Evolutionary conservation across 2,113 vertebrate species (phyloP), one percentile per base, ranked within the genome.

Genomic region (Galbula dea): DNA sequence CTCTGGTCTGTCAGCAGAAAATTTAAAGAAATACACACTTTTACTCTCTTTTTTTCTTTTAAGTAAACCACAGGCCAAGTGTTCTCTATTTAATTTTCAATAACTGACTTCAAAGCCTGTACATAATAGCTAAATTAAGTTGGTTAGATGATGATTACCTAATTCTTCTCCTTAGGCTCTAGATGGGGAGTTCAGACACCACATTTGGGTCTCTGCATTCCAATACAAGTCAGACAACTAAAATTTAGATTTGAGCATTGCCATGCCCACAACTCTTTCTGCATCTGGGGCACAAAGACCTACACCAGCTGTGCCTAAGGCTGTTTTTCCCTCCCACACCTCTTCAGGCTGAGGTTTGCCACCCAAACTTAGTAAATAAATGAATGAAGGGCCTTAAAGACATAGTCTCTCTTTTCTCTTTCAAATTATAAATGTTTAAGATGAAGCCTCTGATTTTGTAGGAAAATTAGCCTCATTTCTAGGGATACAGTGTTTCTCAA

Each of bases 11-110:
- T 91, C 95, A 91, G 91, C 59, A 95, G 51, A 95, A 94, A 94
- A 91, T 82, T 88, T 96, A 96, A 94, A 95, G 89, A 92, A 93
- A 94, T 79, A 95, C 65, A 88, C 88, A 75, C 30, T 80, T 83
- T 30, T 24, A 51, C 20, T 37, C 1, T n/a, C n/a, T 30, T 83
- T 65, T 55, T 15, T 67, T 49, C 27, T 67, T 91, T 89, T 45
- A 88, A 83, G 67, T 82, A 72, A 93, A 81, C 90, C 81, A 76
- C 81, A 82, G 80, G 57, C 66, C 49, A 89, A 94, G 14, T 65
- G 54, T 48, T 86, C 59, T 59, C 46, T 22, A 41, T 59, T 67
- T 83, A 83, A 74, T 87, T 91, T 90, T 94, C 66, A 55, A 2
- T 91, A 48, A 19, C 48, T 55, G 59, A 75, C 84, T 88, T 93